These are phyloP conservation scores for Sphenopsis melanotis DNA, from an alignment of 2,797 vertebrate species.

Conservation along the genomic window DNA sequence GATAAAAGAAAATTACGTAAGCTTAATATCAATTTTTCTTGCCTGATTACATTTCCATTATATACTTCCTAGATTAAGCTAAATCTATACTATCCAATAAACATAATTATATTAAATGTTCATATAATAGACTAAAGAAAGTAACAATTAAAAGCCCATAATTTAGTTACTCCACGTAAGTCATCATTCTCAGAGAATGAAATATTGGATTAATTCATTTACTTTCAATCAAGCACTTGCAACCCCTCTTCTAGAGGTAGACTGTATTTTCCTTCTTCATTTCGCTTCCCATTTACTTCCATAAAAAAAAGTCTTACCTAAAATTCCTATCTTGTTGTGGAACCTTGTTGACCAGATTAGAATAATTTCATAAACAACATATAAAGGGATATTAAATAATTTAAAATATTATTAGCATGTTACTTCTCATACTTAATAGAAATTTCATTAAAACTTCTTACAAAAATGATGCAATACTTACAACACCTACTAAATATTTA, in stretches of 20 bases:
- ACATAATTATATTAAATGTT: constrained; percentile 33
- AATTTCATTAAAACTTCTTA: neutral
- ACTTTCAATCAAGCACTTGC: neutral
- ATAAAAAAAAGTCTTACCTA: neutral
- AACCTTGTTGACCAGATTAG: neutral
- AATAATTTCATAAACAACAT: neutral
- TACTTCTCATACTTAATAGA: neutral
- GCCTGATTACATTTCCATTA: constrained; percentile 38
- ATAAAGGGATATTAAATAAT: neutral
- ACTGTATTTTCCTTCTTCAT: neutral
- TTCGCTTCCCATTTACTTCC: neutral
- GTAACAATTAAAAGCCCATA: constrained; percentile 28
- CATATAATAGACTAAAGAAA: constrained; percentile 31
- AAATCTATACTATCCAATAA: constrained; percentile 52
- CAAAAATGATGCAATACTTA: neutral
- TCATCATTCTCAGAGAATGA: constrained; percentile 12
- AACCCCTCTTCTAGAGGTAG: neutral
- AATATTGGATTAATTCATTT: constrained; percentile 18
- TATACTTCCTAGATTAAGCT: constrained; percentile 36
- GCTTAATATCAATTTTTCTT: constrained; percentile 39
- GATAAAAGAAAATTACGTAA: constrained; percentile 35
- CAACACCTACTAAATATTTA: neutral
- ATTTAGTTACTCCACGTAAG: constrained; percentile 10
- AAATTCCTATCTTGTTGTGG: neutral
- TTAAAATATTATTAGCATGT: neutral